These are phyloP conservation scores for Hipparchia sbordonii DNA, from an alignment of 2,888 invertebrate species.

Conservation along the genomic window DNA sequence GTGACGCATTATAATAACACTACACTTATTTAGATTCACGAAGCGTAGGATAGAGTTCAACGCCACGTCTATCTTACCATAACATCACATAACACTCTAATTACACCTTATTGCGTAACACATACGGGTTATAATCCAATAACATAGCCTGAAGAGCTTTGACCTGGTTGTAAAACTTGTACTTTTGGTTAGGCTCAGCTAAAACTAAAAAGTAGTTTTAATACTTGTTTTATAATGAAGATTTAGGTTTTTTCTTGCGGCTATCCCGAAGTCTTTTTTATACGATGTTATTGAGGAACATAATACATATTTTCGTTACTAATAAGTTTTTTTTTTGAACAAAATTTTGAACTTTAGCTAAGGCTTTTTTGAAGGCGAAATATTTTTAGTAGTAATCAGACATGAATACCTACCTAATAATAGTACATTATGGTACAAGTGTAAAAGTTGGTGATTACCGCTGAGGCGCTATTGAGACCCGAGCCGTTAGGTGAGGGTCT, in stretches of 20 bases:
- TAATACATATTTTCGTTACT: background rate
- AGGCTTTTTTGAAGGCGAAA: background rate
- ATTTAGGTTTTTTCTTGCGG: background rate
- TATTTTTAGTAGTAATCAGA: background rate
- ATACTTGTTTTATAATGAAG: background rate
- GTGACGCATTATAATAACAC: conserved; percentile 28
- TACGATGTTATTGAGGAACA: background rate
- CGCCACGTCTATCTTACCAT: conserved; percentile 44
- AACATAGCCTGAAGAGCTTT: conserved; percentile 21
- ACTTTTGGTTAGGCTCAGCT: conserved; percentile 17
- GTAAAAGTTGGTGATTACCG: too few species aligned
- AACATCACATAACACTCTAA: background rate
- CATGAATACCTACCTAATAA: too few species aligned
- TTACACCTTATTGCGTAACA: conserved; percentile 5
- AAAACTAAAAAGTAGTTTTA: background rate
- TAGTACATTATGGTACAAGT: too few species aligned
- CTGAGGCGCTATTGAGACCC: too few species aligned
- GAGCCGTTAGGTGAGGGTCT: too few species aligned
- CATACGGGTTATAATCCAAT: conserved; percentile 15
- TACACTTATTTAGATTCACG: conserved; percentile 48
- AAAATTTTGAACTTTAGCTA: background rate
- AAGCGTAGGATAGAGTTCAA: conserved; percentile 50
- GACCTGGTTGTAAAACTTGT: conserved; percentile 23
- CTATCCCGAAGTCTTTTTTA: background rate
- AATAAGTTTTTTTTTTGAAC: background rate